phyloP scores from a whole-genome alignment of 2,113 vertebrate species.

The Oostethus manadensis region DNA sequence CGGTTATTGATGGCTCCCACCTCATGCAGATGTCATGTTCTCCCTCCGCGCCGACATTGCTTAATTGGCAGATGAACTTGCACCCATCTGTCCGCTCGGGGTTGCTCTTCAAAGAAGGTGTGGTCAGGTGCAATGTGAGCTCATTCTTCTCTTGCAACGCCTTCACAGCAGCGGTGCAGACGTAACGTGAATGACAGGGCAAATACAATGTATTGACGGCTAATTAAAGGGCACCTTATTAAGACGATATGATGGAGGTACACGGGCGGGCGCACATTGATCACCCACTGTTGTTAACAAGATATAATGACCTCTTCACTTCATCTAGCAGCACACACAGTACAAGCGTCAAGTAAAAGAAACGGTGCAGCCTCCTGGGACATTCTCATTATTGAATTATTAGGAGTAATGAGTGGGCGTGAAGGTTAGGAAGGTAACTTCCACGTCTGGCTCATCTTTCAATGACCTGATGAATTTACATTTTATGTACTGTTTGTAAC shows the following conservation, averaged over 20 bases:
- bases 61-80: not conserved
- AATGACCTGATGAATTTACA: too few species aligned
- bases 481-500: too few species aligned
- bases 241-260: not conserved
- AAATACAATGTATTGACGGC: not conserved
- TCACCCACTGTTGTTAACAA: constrained; percentile 1
- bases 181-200: not conserved
- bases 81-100: constrained; percentile 2
- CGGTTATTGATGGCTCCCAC: not conserved
- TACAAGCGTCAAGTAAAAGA: not conserved
- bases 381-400: not conserved
- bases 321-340: not conserved
- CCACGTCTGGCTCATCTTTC: not conserved
- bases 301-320: not conserved
- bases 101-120: constrained; percentile 2
- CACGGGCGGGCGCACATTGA: not conserved
- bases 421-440: too few species aligned
- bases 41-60: not conserved
- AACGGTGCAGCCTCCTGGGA: not conserved
- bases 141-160: not conserved
- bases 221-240: constrained; percentile 9
- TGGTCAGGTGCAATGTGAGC: not conserved
- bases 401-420: not conserved
- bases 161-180: not conserved
- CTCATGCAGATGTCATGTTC: not conserved